A percentile compares a stretch with the other conserved stretches of the same genome.
These are phyloP conservation scores for Euspilapteryx auroguttella DNA, from an alignment of 2,888 invertebrate species.

Conservation along the genomic window DNA sequence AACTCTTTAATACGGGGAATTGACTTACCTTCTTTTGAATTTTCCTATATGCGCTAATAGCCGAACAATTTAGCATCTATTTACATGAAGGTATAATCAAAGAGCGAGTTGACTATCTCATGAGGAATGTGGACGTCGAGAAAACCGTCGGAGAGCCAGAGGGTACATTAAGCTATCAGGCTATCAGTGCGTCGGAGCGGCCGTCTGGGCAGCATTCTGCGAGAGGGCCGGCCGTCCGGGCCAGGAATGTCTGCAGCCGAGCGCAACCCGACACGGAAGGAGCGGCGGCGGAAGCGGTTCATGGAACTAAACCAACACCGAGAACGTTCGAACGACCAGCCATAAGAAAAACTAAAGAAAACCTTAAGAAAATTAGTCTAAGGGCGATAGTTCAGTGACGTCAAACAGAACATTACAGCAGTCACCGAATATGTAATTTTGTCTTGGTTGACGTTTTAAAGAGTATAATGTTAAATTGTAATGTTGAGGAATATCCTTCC, in stretches of 20 bases:
- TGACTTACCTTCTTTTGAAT: no score
- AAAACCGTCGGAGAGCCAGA: constrained; percentile 13
- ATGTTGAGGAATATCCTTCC: constrained; percentile 11
- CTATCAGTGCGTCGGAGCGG: no score
- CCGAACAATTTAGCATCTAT: no score
- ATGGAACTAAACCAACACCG: constrained; percentile 23
- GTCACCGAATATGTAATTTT: constrained; percentile 17
- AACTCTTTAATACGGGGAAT: no score
- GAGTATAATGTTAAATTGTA: constrained; percentile 5
- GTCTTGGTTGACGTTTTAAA: constrained; percentile 12
- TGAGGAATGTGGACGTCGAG: constrained; percentile 24
- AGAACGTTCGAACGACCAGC: constrained; percentile 15
- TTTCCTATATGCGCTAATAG: no score
- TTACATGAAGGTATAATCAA: no score
- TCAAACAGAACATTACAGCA: constrained; percentile 12
- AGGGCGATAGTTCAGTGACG: neutral
- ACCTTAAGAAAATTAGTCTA: neutral
- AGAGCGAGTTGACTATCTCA: constrained; percentile 21
- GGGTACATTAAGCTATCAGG: constrained; percentile 47
- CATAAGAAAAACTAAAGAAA: no score
- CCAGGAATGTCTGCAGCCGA: constrained; percentile 31
- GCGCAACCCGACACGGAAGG: constrained; percentile 58
- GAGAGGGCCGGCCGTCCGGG: constrained; percentile 37
- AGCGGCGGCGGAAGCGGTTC: constrained; percentile 56
- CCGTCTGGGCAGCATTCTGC: constrained; percentile 45